Percentiles rank a stretch among this genome's conserved stretches.
These are phyloP conservation scores for Microchirus variegatus DNA, from an alignment of 2,797 vertebrate species.

Conservation along the genomic window DNA sequence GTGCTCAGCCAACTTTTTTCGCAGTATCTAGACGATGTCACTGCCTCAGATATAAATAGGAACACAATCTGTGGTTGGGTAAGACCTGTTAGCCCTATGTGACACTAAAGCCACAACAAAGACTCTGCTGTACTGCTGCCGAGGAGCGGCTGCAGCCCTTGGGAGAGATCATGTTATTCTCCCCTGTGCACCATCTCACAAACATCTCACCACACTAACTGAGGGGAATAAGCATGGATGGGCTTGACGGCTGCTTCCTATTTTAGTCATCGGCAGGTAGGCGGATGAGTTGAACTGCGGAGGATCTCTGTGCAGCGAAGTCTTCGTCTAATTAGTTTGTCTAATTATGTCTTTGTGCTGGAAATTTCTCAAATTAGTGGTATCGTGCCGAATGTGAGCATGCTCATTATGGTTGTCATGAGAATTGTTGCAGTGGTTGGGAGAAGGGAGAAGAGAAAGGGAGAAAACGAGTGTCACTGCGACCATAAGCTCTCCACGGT, in stretches of 20 bases:
- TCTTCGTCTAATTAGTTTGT: constrained; percentile 88
- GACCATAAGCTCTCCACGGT: constrained; percentile 47
- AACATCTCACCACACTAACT: constrained; percentile 73
- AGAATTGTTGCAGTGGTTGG: constrained; percentile 79
- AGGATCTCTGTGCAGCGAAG: constrained; percentile 82
- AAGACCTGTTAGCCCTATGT: constrained; percentile 61
- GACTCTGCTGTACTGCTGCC: constrained; percentile 51
- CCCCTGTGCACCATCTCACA: constrained; percentile 70
- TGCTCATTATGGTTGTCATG: constrained; percentile 86
- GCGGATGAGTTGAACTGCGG: constrained; percentile 84
- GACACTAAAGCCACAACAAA: constrained; percentile 71
- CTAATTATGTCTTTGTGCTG: constrained; percentile 89
- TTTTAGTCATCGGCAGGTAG: constrained; percentile 85
- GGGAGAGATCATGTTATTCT: constrained; percentile 70
- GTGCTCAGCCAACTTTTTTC: constrained; percentile 37
- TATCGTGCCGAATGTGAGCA: constrained; percentile 83
- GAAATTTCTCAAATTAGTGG: constrained; percentile 89
- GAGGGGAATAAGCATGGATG: constrained; percentile 76
- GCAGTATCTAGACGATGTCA: constrained; percentile 35
- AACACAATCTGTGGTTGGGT: constrained; percentile 48
- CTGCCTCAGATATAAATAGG: constrained; percentile 54
- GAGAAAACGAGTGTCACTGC: constrained; percentile 51
- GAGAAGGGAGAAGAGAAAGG: constrained; percentile 54
- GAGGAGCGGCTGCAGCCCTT: constrained; percentile 57
- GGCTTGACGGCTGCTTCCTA: constrained; percentile 80